phyloP scores from a whole-genome alignment of 1,140 invertebrate species.

The Venustaconcha ellipsiformis region DNA sequence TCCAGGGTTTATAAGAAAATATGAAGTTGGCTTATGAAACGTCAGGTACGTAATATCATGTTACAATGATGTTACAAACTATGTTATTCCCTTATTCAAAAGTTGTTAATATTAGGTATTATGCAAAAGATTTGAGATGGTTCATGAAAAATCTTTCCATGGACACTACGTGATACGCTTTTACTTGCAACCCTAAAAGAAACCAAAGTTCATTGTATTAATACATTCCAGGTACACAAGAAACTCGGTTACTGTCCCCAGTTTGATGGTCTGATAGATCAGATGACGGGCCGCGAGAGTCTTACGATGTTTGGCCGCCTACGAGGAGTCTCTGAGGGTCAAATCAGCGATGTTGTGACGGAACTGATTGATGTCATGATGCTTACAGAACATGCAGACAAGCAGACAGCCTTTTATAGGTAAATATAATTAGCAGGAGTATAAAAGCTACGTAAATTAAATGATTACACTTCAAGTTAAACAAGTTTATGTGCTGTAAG shows the following conservation, averaged over 20 bases:
- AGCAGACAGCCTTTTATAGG: conserved; percentile 47
- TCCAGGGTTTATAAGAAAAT: too few species aligned
- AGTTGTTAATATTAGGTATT: neutral
- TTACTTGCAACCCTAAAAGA: neutral
- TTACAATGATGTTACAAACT: neutral
- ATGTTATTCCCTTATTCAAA: neutral
- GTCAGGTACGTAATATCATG: neutral
- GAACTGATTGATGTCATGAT: conserved; percentile 43
- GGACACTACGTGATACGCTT: neutral
- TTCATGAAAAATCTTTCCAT: too few species aligned
- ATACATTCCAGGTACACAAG: conserved; percentile 49
- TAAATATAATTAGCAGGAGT: neutral
- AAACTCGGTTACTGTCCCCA: conserved; percentile 71
- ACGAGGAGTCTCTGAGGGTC: conserved; percentile 72
- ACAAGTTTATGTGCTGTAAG: too few species aligned
- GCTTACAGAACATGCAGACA: conserved; percentile 52
- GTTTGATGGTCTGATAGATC: conserved; percentile 71
- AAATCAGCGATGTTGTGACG: conserved; percentile 64
- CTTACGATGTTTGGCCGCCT: conserved; percentile 80
- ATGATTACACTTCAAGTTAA: too few species aligned
- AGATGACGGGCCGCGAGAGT: conserved; percentile 75
- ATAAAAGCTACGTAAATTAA: too few species aligned
- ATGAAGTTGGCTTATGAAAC: too few species aligned
- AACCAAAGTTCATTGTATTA: neutral
- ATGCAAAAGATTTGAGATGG: neutral